These are phyloP conservation scores for Masticophis lateralis DNA, from an alignment of 2,797 vertebrate species.

Conservation along the genomic window DNA sequence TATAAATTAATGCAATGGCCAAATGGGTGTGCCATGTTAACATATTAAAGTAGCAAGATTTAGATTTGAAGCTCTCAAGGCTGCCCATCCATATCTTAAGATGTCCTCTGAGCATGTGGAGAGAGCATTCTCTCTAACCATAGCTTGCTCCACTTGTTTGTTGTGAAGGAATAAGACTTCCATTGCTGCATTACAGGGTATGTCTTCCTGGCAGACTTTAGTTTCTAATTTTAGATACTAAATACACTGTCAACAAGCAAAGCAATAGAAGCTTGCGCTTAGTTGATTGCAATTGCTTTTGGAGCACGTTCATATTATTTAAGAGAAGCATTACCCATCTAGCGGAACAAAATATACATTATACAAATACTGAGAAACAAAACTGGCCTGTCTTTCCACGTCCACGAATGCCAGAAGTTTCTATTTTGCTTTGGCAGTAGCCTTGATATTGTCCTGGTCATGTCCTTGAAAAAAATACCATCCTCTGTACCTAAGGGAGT, in stretches of 20 bases:
- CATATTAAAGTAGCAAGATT: background rate
- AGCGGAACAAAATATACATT: background rate
- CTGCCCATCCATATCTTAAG: background rate
- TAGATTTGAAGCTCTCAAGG: background rate
- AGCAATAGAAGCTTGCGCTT: background rate
- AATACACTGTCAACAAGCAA: background rate
- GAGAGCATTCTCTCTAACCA: background rate
- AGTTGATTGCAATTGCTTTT: background rate
- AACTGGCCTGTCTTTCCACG: background rate
- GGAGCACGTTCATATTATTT: background rate
- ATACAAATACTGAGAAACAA: constrained; percentile 8
- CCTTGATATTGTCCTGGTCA: constrained; percentile 27
- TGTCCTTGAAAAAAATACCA: constrained; percentile 67
- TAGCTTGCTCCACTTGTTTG: background rate
- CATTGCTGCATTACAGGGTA: background rate
- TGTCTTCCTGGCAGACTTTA: background rate
- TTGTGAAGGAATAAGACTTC: background rate
- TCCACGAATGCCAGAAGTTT: constrained; percentile 37
- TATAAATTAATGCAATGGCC: background rate
- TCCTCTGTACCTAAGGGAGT: constrained; percentile 68
- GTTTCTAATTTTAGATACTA: background rate
- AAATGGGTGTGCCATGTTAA: background rate
- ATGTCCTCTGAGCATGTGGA: background rate
- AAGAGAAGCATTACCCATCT: background rate
- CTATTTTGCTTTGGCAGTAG: constrained; percentile 32